Evolutionary conservation across 2,888 invertebrate species (phyloP), one percentile per base, ranked within the genome.

Genomic region (Hermodice carunculata): DNA sequence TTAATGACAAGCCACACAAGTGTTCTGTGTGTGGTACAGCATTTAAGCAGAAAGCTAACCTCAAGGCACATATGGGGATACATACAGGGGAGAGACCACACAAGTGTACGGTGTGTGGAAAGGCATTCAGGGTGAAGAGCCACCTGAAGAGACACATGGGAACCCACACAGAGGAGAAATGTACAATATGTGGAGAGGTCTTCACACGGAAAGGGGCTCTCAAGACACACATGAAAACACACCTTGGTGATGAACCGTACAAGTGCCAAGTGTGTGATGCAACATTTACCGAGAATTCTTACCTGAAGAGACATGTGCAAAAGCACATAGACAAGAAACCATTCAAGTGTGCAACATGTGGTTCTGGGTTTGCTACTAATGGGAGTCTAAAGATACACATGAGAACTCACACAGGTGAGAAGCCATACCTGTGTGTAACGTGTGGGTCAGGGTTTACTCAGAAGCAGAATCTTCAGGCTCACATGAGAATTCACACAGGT

Each of bases 211-310:
- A 54, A n/a, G 43, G 54, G 11, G 54, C 54, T n/a, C 43, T 54
- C n/a, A 54, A 54, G 28, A 40, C 40, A 24, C 54, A 54, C n/a
- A 40, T 42, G 28, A 42, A 54, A 40, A 59, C 43, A 5, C 60
- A 60, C 29, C 51, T 29, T n/a, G 60, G 49, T 11, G 60, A 60
- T 26, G 52, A 60, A 26, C 60, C 60, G 19, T 49, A 44, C 52
- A 48, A 32, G 26, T 60, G 60, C 31, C 26, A 28, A 17, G 3
- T 60, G 1, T 60, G 60, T 52, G 49, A 31, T 17, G 28, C 31
- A 19, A 51, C n/a, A n/a, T n/a, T n/a, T n/a, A n/a, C n/a, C n/a
- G n/a, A n/a, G n/a, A n/a, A n/a, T n/a, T n/a, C n/a, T n/a, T n/a
- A n/a, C n/a, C n/a, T n/a, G n/a, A n/a, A n/a, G n/a, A n/a, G n/a